These are phyloP conservation scores for Pterocles gutturalis DNA, from an alignment of 2,113 vertebrate genomes.

Conservation along the genomic window DNA sequence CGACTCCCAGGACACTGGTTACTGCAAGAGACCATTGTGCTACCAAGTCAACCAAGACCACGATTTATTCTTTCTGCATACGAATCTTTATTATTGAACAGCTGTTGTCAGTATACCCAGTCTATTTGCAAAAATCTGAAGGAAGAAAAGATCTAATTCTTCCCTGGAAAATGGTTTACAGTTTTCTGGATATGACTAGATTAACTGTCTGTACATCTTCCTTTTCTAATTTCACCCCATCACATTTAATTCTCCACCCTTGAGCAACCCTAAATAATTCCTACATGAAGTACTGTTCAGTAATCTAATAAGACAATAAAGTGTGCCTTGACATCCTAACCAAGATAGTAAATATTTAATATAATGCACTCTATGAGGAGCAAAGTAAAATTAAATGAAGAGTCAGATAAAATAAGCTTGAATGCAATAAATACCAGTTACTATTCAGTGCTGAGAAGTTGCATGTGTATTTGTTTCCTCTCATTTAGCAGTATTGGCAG, in stretches of 20 bases:
- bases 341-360: constrained; percentile 69
- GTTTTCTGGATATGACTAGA: not conserved
- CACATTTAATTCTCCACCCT: constrained; percentile 28
- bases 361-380: constrained; percentile 46
- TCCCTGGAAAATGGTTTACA: not conserved
- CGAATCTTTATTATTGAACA: not conserved
- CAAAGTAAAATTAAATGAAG: constrained; percentile 70
- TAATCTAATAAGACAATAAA: constrained; percentile 51
- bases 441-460: constrained; percentile 4
- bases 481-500: not conserved
- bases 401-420: constrained; percentile 60
- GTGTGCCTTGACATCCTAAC: constrained; percentile 52
- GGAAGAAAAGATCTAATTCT: not conserved
- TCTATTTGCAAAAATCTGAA: not conserved
- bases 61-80: not conserved
- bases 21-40: not conserved
- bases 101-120: not conserved
- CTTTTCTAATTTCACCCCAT: constrained; percentile 24
- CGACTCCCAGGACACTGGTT: not conserved
- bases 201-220: not conserved
- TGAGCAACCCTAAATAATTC: constrained; percentile 29
- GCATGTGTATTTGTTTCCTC: constrained; percentile 31
- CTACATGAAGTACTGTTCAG: not conserved
- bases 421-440: constrained; percentile 47
- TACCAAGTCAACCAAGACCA: not conserved